Evolutionary conservation across 2,888 invertebrate species (phyloP).

Genomic region (Andrena chrysosceles): DNA sequence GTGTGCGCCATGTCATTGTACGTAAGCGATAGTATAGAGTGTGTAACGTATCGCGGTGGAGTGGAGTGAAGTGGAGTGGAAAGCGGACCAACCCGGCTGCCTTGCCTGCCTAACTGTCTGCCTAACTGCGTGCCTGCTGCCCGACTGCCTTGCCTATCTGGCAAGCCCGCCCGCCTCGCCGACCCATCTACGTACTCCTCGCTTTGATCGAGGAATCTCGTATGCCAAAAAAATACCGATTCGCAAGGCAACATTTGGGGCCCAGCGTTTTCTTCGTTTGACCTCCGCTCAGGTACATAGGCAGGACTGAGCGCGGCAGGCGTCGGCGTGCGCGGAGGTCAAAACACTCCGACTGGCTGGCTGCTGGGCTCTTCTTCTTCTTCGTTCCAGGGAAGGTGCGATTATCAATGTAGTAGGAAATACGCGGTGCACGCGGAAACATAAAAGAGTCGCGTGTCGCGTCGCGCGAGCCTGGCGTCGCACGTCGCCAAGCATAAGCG

Average conservation of each 20-base stretch:
- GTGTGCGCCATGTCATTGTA: slow-evolving; percentile 71
- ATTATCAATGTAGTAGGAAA: slow-evolving; percentile 61
- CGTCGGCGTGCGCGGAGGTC: slow-evolving; percentile 47
- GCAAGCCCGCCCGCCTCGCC: slow-evolving; percentile 55
- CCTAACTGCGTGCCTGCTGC: slow-evolving; percentile 30
- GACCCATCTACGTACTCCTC: slow-evolving; percentile 80
- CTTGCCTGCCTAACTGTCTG: slow-evolving; percentile 30
- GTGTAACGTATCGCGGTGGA: slow-evolving; percentile 61
- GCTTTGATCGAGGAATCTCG: slow-evolving; percentile 80
- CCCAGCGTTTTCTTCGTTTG: slow-evolving; percentile 84
- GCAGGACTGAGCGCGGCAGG: slow-evolving; percentile 34
- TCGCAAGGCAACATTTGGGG: slow-evolving; percentile 85
- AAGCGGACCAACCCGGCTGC: slow-evolving; percentile 69
- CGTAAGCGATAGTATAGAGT: slow-evolving; percentile 67
- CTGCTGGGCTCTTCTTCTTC: not conserved
- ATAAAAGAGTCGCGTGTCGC: slow-evolving; percentile 60
- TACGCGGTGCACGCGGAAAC: slow-evolving; percentile 63
- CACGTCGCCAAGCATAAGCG: slow-evolving; percentile 47
- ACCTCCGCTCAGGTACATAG: slow-evolving; percentile 84
- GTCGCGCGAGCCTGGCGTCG: slow-evolving; percentile 58
- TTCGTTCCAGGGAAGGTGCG: slow-evolving; percentile 49
- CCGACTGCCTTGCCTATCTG: slow-evolving; percentile 37
- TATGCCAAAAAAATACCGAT: slow-evolving; percentile 83
- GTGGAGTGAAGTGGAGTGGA: slow-evolving; percentile 71
- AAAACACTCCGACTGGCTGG: slow-evolving; percentile 42